A percentile compares a stretch with the other conserved stretches of the same genome.
Conservation (phyloP, 2,113 vertebrate genomes). For the Microtus richardsoni region DNA sequence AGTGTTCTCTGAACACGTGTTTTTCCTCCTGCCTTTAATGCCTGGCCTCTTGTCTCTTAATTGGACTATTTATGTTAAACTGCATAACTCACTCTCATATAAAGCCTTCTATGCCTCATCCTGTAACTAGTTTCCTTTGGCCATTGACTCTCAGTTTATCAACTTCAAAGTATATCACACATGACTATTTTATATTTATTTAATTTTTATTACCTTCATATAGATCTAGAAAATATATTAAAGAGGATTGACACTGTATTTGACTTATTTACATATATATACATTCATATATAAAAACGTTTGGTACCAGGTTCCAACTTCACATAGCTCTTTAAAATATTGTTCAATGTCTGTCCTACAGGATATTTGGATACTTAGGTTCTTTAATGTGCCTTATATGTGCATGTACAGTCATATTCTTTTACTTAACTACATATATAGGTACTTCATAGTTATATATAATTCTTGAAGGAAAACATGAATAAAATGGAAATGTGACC, state of each 20-base stretch:
- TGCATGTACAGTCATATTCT: neutral
- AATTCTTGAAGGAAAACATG: neutral
- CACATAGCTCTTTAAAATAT: neutral
- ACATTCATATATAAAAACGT: neutral
- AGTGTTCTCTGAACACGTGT: constrained; percentile 53
- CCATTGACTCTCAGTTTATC: neutral
- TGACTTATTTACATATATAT: neutral
- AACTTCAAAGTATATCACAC: neutral
- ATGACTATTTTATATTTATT: neutral
- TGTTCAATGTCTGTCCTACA: neutral
- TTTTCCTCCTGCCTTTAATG: constrained; percentile 54
- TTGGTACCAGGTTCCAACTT: neutral
- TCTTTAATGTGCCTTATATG: neutral
- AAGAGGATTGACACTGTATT: neutral
- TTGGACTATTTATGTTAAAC: constrained; percentile 58
- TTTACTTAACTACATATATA: neutral
- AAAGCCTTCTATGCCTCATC: neutral
- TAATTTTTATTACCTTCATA: neutral
- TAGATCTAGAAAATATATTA: neutral
- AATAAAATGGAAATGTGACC: neutral
- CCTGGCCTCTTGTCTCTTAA: neutral
- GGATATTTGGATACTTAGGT: neutral
- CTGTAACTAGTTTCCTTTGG: neutral
- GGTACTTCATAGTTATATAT: neutral
- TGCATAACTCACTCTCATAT: neutral